These are phyloP conservation scores for Colaptes auratus DNA, from an alignment of 2,113 vertebrate species.

Conservation along the genomic window DNA sequence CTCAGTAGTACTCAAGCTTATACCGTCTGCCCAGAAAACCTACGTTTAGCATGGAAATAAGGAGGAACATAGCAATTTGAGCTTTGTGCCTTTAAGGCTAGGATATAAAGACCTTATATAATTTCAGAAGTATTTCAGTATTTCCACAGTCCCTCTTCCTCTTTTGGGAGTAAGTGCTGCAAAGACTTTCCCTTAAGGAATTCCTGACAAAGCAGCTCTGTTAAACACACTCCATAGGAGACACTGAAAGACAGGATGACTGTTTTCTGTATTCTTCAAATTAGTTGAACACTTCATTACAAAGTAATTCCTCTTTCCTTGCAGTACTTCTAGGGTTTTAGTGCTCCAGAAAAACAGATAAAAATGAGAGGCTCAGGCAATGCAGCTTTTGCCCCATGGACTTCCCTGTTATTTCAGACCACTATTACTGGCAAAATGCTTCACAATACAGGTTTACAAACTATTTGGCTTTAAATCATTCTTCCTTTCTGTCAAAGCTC, in stretches of 20 bases:
- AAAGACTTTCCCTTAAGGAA: slow-evolving; percentile 19
- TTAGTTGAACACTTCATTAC: not conserved
- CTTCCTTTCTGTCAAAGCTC: not conserved
- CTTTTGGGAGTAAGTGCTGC: not conserved
- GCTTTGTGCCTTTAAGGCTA: not conserved
- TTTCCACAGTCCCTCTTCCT: slow-evolving; percentile 28
- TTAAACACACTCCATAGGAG: slow-evolving; percentile 4
- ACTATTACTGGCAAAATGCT: not conserved
- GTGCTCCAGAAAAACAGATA: not conserved
- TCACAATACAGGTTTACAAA: not conserved
- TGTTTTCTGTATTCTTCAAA: not conserved
- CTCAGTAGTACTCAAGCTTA: not conserved
- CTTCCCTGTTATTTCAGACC: not conserved
- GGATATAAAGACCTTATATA: not conserved
- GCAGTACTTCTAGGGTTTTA: not conserved
- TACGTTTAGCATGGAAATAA: not conserved
- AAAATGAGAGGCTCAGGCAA: accelerated
- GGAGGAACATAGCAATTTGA: not conserved
- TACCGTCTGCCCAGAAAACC: not conserved
- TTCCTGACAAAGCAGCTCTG: not conserved
- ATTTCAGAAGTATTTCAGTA: slow-evolving; percentile 23
- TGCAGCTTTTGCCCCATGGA: not conserved
- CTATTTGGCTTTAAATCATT: not conserved
- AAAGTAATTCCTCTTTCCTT: not conserved
- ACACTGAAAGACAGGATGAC: not conserved